Evolutionary conservation across 2,797 vertebrate species (phyloP), one percentile per base, ranked within the genome.

Genomic region (Bryconaethiops microstoma): DNA sequence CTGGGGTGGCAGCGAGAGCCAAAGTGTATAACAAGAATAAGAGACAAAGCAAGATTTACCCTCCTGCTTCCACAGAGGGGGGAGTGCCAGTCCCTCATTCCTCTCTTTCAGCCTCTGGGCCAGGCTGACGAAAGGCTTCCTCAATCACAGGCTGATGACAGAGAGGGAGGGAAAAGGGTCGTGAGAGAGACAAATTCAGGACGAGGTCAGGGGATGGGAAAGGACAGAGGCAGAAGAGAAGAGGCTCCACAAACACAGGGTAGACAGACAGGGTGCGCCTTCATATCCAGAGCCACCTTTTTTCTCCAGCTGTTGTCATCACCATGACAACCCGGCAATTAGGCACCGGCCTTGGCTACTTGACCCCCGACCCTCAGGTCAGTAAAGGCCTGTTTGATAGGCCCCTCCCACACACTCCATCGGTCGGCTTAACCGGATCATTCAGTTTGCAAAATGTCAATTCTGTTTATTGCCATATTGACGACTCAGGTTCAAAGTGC

Each of bases 271-370:
- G 63, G 73, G 79, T 67, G 71, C 55, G 52, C 59, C 89, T 87
- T 74, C 82, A 86, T 80, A 89, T 91, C 89, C 62, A 25, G 78
- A 79, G 79, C 81, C 86, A 90, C 87, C 75, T 90, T 91, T 92
- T 92, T 86, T 90, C 90, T 86, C 84, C 86, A 86, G 91, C 90
- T 89, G 89, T 88, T 91, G 81, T 76, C 17, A 84, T 93, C 87
- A n/a, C 93, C 92, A 90, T 81, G 89, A 91, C 77, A 82, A 91
- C 89, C 80, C 50, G 71, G 92, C 87, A 90, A 91, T 91, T 91
- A 91, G 86, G 82, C 80, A 25, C 16, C 82, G 50, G 86, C 74
- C 79, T 60, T 25, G 71, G 84, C 83, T 90, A 93, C 90, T 93
- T 91, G 91, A 93, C 92, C 91, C 21, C 50, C 4, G 81, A 85